Base-by-base conservation (phyloP, 2,797 vertebrate genomes). In the Mormyrops attenuatus region DNA sequence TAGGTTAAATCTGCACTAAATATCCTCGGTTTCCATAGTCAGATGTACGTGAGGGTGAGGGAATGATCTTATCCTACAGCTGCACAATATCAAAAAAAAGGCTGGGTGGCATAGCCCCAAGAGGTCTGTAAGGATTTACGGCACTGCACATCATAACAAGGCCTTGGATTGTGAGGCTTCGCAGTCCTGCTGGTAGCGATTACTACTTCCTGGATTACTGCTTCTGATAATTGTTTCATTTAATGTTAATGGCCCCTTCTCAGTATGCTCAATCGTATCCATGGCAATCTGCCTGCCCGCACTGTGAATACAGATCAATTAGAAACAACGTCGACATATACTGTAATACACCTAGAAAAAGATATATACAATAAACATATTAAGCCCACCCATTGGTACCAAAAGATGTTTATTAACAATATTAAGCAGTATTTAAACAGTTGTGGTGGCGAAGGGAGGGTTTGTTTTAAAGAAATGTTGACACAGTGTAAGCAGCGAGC, bases 201-300 rank as follows among this genome's bases (percentile, higher is more conserved):
- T 66, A 66, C 17, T 47, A 57, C 15, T 88, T 69, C 53, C 53
- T 22, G 87, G 57, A 88, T 88, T 47, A 47, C 87, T 44, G 20
- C 38, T 88, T 53, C 85, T 50, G 49, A 55, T 87, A 55, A 57
- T 53, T 55, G 49, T 87, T 87, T 88, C 87, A 87, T 87, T 87
- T 87, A 87, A 55, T 57, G 85, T 57, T 87, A 87, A 87, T 57
- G 17, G 85, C 53, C 53, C 50, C 53, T 87, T 87, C 50, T 87
- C 85, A 22, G 50, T 15, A 20, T 2, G 53, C 85, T 38, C 52
- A 34, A 55, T 87, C 22, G 85, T 38, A 57, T 87, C 52, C 30
- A 52, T 38, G 52, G 22, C 52, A 85, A 50, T 26, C 49, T 17
- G 52, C 49, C 85, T 55, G 26, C 17, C 15, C 22, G 4, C 53